These are phyloP conservation scores for Merops nubicus DNA, from an alignment of 2,113 vertebrate genomes.

Conservation along the genomic window DNA sequence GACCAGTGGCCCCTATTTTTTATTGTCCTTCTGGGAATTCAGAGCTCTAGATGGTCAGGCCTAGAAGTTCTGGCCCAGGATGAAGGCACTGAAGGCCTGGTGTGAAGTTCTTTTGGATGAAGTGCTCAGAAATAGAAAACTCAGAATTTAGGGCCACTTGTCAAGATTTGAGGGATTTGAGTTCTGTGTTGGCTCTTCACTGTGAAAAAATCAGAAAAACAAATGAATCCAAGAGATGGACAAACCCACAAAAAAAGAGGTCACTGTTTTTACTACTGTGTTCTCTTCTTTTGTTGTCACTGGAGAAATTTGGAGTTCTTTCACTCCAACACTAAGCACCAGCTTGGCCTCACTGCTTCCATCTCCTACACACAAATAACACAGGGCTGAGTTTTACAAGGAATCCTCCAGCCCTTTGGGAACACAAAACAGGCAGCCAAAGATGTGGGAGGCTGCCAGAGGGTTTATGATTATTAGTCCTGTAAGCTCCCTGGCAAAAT, in stretches of 20 bases:
- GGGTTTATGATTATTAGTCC: conserved; percentile 38
- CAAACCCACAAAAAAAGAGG: not conserved
- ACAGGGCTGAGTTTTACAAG: conserved; percentile 12
- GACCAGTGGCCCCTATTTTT: not conserved
- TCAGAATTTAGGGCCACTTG: not conserved
- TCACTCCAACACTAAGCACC: not conserved
- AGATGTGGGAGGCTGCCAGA: conserved; percentile 3
- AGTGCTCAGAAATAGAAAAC: not conserved
- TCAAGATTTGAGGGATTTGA: not conserved
- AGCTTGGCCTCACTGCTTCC: not conserved
- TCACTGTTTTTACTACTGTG: not conserved
- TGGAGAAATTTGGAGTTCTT: not conserved
- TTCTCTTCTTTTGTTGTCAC: conserved; percentile 23
- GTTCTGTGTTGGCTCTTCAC: not conserved
- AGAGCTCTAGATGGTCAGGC: not conserved
- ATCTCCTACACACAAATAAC: conserved; percentile 16
- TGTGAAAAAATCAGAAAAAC: not conserved
- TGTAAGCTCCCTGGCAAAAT: not conserved
- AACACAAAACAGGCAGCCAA: not conserved
- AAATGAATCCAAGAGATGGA: not conserved
- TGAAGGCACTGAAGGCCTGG: not conserved
- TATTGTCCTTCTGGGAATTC: not conserved
- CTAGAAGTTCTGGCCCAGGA: not conserved
- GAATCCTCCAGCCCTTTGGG: conserved; percentile 9
- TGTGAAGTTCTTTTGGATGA: not conserved